Evolutionary conservation across 2,113 vertebrate genomes (phyloP).

Genomic region (Australoheros scitulus): DNA sequence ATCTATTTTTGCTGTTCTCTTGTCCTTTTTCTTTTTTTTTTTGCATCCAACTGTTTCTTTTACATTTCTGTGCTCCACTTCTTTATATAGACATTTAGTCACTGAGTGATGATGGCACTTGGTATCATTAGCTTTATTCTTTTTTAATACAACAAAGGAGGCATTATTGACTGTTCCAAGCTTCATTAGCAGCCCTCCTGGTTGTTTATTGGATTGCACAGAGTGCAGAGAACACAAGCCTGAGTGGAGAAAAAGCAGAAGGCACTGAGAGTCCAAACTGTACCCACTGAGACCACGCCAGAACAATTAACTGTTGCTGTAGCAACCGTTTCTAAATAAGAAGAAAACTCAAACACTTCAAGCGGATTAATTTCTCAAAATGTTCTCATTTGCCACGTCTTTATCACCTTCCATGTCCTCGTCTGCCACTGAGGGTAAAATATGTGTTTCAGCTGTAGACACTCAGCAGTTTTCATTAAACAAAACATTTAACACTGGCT

Average conservation of each 20-base stretch:
- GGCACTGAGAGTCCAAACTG: slow-evolving; percentile 44
- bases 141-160: background rate
- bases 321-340: slow-evolving; percentile 48
- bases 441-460: background rate
- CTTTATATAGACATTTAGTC: background rate
- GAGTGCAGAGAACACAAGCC: slow-evolving; percentile 5
- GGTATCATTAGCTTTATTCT: background rate
- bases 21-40: background rate
- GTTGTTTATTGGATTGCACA: slow-evolving; percentile 16
- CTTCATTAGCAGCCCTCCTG: slow-evolving; percentile 12
- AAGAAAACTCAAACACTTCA: slow-evolving; percentile 27
- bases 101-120: background rate
- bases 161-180: background rate
- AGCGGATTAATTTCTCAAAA: slow-evolving; percentile 32
- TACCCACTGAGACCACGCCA: slow-evolving; percentile 27
- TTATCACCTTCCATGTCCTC: background rate
- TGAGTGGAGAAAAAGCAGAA: slow-evolving; percentile 23
- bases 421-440: background rate
- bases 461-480: background rate
- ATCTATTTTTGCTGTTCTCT: background rate
- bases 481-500: background rate
- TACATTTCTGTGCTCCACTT: background rate
- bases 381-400: background rate
- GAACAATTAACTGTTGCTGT: slow-evolving; percentile 59
- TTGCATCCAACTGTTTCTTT: background rate